A percentile compares a stretch with the other conserved stretches of the same genome.
Evolutionary conservation across 2,888 invertebrate genomes (phyloP).

Genomic region (Ormyrus nitidulus): DNA sequence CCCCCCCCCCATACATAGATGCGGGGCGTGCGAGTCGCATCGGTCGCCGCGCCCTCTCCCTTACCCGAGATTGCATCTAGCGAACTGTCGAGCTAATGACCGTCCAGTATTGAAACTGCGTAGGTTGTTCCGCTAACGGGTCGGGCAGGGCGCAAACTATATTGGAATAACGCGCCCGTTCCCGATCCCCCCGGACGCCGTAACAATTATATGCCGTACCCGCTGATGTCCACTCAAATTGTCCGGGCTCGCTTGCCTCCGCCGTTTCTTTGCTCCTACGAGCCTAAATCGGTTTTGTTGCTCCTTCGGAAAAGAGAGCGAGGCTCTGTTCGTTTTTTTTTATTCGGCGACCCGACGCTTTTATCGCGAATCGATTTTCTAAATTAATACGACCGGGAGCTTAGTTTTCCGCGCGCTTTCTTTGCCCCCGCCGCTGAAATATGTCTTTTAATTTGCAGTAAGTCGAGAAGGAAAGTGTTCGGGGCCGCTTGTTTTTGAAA

Average conservation of each 20-base stretch:
- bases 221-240: slow-evolving; percentile 18
- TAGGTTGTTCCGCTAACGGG: slow-evolving; percentile 62
- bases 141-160: slow-evolving; percentile 28
- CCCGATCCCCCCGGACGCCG: slow-evolving; percentile 16
- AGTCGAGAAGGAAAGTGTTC: neutral
- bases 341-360: neutral
- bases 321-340: no score
- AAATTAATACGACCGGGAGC: slow-evolving; percentile 53
- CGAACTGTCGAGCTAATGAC: slow-evolving; percentile 65
- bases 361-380: slow-evolving; percentile 24
- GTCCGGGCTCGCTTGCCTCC: neutral
- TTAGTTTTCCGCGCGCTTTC: neutral
- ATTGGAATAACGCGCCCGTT: slow-evolving; percentile 49
- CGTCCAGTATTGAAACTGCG: slow-evolving; percentile 64
- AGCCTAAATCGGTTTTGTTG: slow-evolving; percentile 20
- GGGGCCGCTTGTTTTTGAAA: neutral
- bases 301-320: neutral
- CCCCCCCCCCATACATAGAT: neutral
- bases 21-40: no score
- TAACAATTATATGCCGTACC: slow-evolving; percentile 51
- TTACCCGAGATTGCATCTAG: slow-evolving; percentile 63
- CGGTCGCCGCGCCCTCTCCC: neutral
- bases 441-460: slow-evolving; percentile 11
- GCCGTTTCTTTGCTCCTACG: neutral
- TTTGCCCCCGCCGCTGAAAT: neutral